Base-by-base conservation (phyloP, 2,888 invertebrate genomes). In the Hoplodrina blanda region DNA sequence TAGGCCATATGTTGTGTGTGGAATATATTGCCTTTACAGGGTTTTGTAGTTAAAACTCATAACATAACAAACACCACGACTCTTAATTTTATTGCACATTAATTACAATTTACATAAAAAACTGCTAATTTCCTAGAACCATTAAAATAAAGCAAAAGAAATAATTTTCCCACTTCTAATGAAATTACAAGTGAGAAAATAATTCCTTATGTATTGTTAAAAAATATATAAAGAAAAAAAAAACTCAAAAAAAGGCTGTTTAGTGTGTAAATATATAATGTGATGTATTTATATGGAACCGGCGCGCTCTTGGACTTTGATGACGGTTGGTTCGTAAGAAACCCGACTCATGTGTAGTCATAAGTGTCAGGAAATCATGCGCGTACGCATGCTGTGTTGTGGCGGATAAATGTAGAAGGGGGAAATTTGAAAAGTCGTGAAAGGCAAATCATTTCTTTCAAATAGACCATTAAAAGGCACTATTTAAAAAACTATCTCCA, bases 211-310 rank as follows among this genome's bases (percentile, higher is more conserved):
- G 84, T 83, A 80, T 73, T 81, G 80, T 79, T 83, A 80, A 80
- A 74, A 76, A 88, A 82, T 86, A 87, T 87, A 88, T 83, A 87
- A 85, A 70, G 77, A 83, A 82, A 83, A 87, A n/a, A 90, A 91
- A 92, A 91, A 89, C 85, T 87, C 86, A 91, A 92, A 92, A 94
- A 93, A 94, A 94, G 94, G 94, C 94, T 94, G 94, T 93, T 91
- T 86, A 87, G 86, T 88, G 84, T 84, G 72, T 88, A 85, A 83
- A 85, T 90, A 64, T 90, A 89, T 89, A 81, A 69, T 94, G 94
- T 95, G 93, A 95, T 94, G 84, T 94, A 92, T 91, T 90, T 90
- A 90, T 88, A 84, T 87, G 71, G 33, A 89, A 91, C 90, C 91
- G 94, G 93, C 93, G 87, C 87, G 93, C 93, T 91, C 90, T 73